Conservation (phyloP, 2,797 vertebrate species). For the Sus cebifrons region DNA sequence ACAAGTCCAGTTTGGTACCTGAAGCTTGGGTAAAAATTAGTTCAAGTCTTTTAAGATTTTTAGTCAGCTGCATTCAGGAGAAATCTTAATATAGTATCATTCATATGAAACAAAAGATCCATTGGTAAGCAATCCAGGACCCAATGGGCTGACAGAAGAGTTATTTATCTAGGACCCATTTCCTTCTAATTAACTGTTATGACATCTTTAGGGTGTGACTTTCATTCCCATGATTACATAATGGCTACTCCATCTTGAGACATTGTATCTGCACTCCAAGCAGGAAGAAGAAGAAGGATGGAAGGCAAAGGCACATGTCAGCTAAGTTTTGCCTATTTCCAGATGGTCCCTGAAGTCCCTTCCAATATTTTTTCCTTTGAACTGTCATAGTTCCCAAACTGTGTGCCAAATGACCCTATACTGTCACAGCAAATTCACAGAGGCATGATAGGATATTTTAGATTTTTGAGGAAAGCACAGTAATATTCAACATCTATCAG, state of each 20-base stretch:
- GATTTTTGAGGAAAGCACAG: neutral
- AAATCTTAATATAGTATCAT: neutral
- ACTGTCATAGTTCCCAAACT: neutral
- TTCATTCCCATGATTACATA: neutral
- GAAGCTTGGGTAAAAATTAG: neutral
- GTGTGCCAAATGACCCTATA: neutral
- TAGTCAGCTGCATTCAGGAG: neutral
- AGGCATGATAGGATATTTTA: neutral
- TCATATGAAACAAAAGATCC: neutral
- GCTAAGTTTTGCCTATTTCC: neutral
- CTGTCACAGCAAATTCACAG: neutral
- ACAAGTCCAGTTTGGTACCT: neutral
- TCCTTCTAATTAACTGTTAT: neutral
- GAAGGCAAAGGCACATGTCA: neutral
- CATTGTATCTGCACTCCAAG: neutral
- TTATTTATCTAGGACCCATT: neutral
- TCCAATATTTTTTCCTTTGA: neutral
- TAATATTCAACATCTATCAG: neutral
- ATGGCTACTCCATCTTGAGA: neutral
- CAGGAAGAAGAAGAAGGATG: neutral
- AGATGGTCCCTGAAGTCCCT: neutral
- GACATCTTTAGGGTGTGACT: neutral
- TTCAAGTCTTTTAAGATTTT: neutral
- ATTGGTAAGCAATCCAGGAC: neutral
- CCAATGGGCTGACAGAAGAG: neutral